These are phyloP conservation scores for Tympanuchus pallidicinctus DNA, from an alignment of 2,113 vertebrate genomes.

Conservation along the genomic window DNA sequence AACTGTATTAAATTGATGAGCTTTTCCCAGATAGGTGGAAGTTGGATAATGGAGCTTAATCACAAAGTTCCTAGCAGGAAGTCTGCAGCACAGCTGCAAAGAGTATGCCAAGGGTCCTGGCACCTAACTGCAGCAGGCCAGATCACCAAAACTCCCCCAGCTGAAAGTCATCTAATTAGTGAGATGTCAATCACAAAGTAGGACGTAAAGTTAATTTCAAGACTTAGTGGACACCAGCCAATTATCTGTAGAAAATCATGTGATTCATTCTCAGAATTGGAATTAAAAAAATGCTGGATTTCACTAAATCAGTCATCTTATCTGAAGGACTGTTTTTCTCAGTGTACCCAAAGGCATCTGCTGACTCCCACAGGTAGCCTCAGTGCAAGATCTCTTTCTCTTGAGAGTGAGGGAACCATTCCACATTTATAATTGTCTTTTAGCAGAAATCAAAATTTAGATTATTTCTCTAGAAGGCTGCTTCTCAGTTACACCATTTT, in stretches of 20 bases:
- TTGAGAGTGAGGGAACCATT: not conserved
- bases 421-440: not conserved
- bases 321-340: not conserved
- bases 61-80: not conserved
- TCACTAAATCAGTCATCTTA: not conserved
- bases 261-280: not conserved
- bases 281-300: not conserved
- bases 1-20: not conserved
- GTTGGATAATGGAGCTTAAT: not conserved
- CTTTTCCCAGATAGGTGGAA: not conserved
- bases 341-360: not conserved
- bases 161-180: constrained; percentile 13
- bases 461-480: not conserved
- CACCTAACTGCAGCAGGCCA: not conserved
- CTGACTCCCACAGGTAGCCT: not conserved
- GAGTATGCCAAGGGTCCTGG: not conserved
- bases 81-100: not conserved
- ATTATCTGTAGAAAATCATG: not conserved
- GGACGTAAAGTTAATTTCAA: not conserved
- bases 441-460: constrained; percentile 3
- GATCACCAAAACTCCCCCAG: not conserved
- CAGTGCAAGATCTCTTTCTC: not conserved
- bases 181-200: not conserved
- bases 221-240: not conserved
- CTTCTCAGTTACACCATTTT: not conserved